Evolutionary conservation across 2,113 vertebrate genomes (phyloP).

Genomic region (Tragelaphus scriptus): DNA sequence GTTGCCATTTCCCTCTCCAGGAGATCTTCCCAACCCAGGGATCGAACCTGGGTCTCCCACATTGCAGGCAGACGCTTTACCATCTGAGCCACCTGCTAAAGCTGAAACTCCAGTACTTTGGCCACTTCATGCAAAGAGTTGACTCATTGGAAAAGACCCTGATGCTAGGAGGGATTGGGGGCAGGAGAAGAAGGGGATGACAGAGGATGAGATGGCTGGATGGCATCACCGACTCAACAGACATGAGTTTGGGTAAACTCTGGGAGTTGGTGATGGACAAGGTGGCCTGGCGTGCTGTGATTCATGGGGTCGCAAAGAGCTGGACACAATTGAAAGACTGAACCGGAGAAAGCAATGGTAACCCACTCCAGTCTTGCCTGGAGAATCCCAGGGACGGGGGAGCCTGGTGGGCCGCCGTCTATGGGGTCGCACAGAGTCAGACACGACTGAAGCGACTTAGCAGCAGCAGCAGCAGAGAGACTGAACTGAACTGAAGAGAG

Average conservation of each 20-base stretch:
- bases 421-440: background rate
- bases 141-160: background rate
- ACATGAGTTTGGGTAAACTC: background rate
- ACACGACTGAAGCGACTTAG: background rate
- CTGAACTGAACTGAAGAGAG: background rate
- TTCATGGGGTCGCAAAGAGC: background rate
- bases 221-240: background rate
- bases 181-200: background rate
- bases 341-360: background rate
- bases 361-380: too few species aligned
- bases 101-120: too few species aligned
- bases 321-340: accelerated
- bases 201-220: background rate
- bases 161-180: background rate
- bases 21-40: too few species aligned
- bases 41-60: too few species aligned
- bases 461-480: too few species aligned
- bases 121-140: background rate
- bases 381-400: too few species aligned
- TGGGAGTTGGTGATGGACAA: background rate
- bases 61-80: too few species aligned
- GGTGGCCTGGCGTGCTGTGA: accelerated
- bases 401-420: too few species aligned
- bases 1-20: too few species aligned
- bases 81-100: too few species aligned